A percentile compares a stretch with the other conserved stretches of the same genome.
Evolutionary conservation across 1,140 invertebrate species (phyloP).

Genomic region (Psix sp.): DNA sequence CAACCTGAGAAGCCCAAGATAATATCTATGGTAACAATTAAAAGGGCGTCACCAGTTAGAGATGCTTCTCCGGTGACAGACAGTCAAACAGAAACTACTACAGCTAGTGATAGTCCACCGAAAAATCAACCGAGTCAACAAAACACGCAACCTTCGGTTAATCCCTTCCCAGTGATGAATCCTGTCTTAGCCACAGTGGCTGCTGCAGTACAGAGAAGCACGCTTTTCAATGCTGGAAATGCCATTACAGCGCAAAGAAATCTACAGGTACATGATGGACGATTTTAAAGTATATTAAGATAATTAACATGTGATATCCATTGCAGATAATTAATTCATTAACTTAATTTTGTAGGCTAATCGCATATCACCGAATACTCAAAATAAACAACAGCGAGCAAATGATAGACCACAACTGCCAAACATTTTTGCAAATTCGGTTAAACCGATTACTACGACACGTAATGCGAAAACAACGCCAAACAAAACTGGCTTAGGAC

Average conservation of each 20-base stretch:
- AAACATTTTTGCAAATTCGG: conserved; percentile 69
- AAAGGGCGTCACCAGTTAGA: conserved; percentile 67
- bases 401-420: conserved; percentile 69
- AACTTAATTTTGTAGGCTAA: conserved; percentile 63
- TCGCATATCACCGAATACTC: conserved; percentile 74
- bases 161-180: conserved; percentile 70
- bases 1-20: conserved; percentile 72
- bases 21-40: conserved; percentile 75
- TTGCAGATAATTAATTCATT: conserved; percentile 3
- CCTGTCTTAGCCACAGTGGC: conserved; percentile 75
- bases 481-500: conserved; percentile 66
- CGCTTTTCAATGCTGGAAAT: conserved; percentile 66
- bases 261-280: conserved; percentile 59
- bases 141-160: conserved; percentile 53
- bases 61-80: conserved; percentile 60
- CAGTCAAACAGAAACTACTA: conserved; percentile 56
- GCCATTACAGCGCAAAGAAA: conserved; percentile 66
- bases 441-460: conserved; percentile 56
- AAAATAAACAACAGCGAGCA: conserved; percentile 68
- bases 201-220: conserved; percentile 73
- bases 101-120: conserved; percentile 58
- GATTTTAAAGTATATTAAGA: no score
- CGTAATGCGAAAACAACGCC: conserved; percentile 53
- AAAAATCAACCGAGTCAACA: conserved; percentile 64
- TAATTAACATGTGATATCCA: no score